phyloP scores from a whole-genome alignment of 1,140 invertebrate species.

The Lucilia sericata region DNA sequence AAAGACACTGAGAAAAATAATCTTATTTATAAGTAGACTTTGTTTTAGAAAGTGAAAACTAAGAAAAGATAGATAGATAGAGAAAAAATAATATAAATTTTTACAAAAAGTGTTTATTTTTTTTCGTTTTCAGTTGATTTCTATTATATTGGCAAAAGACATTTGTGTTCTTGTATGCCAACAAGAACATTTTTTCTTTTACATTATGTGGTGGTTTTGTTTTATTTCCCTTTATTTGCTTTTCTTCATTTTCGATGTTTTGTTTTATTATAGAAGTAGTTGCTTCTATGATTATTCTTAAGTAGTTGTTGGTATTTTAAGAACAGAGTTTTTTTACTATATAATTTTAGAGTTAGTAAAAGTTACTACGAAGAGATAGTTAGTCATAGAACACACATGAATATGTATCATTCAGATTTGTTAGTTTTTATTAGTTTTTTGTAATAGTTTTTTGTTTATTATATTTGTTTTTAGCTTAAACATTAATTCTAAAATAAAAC shows the following conservation, averaged over 20 bases:
- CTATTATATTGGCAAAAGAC: conserved; percentile 34
- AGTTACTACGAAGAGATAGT: conserved; percentile 8
- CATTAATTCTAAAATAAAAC: background rate
- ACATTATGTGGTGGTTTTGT: conserved; percentile 65
- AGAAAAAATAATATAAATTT: background rate
- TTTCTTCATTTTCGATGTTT: background rate
- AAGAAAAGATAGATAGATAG: conserved; percentile 10
- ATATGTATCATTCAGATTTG: background rate
- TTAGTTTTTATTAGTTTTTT: conserved; percentile 35
- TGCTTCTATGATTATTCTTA: no score
- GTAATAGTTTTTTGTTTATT: conserved; percentile 19
- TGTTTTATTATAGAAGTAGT: background rate
- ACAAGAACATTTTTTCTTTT: conserved; percentile 67
- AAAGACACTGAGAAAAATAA: background rate
- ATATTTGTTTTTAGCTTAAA: background rate
- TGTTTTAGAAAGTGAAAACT: background rate
- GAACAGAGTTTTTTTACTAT: no score
- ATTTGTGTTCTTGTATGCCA: conserved; percentile 67
- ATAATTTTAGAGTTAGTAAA: background rate
- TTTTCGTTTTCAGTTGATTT: background rate
- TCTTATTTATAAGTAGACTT: conserved; percentile 15
- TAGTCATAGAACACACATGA: conserved; percentile 23
- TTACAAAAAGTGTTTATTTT: background rate
- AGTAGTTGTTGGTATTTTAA: background rate
- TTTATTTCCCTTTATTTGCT: background rate